Conservation (phyloP, 2,888 invertebrate species). For the Panzeria rudis region DNA sequence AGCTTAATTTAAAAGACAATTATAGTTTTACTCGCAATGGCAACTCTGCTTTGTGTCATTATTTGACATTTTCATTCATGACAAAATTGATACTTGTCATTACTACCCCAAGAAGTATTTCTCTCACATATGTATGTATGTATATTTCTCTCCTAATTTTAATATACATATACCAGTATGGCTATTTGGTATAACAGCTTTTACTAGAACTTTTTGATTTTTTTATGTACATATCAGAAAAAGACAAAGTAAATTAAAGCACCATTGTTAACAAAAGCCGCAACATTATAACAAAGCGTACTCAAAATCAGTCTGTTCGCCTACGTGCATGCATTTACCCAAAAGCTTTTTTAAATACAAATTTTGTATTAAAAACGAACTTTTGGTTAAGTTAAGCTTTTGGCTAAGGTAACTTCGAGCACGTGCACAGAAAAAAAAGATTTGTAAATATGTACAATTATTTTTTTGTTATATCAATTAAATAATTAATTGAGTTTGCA, state of each 20-base stretch:
- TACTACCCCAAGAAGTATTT: not conserved
- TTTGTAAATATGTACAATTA: no score
- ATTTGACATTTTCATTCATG: conserved; percentile 62
- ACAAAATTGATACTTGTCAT: not conserved
- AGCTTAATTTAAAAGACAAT: not conserved
- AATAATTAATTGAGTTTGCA: no score
- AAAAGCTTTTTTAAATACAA: no score
- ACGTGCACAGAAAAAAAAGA: no score
- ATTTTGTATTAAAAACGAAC: no score
- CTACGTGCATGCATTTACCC: no score
- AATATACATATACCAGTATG: no score
- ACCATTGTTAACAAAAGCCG: not conserved
- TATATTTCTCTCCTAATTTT: no score
- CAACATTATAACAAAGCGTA: not conserved
- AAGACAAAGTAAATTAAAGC: not conserved
- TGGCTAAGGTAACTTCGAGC: no score
- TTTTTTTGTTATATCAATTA: no score
- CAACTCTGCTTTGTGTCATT: conserved; percentile 68
- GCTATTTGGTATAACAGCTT: not conserved
- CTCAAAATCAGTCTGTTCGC: no score
- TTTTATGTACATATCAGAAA: not conserved
- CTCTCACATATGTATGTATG: not conserved
- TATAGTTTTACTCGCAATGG: conserved; percentile 4
- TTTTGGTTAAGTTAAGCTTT: no score
- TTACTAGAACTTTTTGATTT: not conserved